These are phyloP conservation scores for Willowsia nigromaculata DNA, from an alignment of 2,888 invertebrate species.

Conservation along the genomic window DNA sequence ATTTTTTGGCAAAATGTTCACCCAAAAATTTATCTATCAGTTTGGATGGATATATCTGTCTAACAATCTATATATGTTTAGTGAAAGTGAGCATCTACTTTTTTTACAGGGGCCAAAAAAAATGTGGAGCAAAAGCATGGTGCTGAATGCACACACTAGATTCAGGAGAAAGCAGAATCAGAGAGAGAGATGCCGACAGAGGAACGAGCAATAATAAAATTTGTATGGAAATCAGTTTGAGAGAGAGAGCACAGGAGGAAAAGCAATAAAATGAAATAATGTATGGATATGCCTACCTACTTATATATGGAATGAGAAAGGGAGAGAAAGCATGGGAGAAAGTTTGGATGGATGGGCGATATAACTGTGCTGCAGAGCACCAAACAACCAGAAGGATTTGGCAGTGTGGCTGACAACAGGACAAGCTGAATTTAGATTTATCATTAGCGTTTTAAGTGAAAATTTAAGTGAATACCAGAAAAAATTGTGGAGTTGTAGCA, in stretches of 20 bases:
- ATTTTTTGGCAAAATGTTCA: constrained; percentile 33
- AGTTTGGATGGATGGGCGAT: constrained; percentile 24
- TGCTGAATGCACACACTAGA: background rate
- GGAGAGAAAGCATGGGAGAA: constrained; percentile 6
- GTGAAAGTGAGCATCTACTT: background rate
- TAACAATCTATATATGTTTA: background rate
- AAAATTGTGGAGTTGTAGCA: background rate
- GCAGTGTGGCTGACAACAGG: constrained; percentile 52
- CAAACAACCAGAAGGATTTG: constrained; percentile 47
- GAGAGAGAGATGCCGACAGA: background rate
- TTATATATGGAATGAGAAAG: background rate
- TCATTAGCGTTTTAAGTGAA: constrained; percentile 59
- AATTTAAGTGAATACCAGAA: constrained; percentile 26
- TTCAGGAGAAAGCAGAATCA: background rate
- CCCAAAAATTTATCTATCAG: background rate
- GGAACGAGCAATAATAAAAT: constrained; percentile 42
- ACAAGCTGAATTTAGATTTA: constrained; percentile 55
- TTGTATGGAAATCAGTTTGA: constrained; percentile 53
- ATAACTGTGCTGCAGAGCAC: background rate
- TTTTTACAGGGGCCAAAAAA: background rate
- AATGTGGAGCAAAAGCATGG: constrained; percentile 36
- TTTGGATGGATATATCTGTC: background rate
- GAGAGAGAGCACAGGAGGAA: constrained; percentile 43
- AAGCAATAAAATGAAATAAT: constrained; percentile 54
- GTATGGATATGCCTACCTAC: constrained; percentile 31